Evolutionary conservation across 2,888 invertebrate species (phyloP).

Genomic region (Noctua janthina): DNA sequence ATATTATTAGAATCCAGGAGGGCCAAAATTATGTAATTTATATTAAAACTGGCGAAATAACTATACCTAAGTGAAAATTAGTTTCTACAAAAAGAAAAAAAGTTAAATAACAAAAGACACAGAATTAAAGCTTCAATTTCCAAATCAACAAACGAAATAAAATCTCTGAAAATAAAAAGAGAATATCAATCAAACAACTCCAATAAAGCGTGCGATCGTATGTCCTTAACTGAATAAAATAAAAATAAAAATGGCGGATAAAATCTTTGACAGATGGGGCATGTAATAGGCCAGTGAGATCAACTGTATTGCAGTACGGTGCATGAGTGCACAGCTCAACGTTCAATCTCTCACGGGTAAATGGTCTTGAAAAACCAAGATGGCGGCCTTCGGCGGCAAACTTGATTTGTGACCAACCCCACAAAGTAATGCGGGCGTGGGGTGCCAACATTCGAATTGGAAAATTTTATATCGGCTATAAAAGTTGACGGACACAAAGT

Average conservation of each 20-base stretch:
- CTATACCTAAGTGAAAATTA: not conserved
- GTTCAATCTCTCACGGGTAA: constrained; percentile 75
- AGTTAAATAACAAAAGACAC: not conserved
- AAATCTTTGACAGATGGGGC: constrained; percentile 56
- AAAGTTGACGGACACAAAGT: constrained; percentile 65
- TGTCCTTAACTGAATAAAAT: constrained; percentile 37
- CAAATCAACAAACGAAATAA: not conserved
- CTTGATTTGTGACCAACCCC: constrained; percentile 81
- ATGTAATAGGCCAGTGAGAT: constrained; percentile 64
- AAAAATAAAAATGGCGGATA: constrained; percentile 32
- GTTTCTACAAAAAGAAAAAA: not conserved
- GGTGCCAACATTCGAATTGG: constrained; percentile 79
- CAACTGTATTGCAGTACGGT: constrained; percentile 50
- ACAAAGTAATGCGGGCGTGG: constrained; percentile 75
- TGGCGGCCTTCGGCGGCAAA: constrained; percentile 75
- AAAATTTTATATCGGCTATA: constrained; percentile 75
- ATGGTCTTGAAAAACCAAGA: constrained; percentile 78
- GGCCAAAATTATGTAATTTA: not conserved
- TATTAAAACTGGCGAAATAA: not conserved
- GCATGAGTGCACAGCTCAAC: constrained; percentile 69
- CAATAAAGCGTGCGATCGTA: constrained; percentile 1
- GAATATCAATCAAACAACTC: constrained; percentile 11
- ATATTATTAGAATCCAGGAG: not conserved
- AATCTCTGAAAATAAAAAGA: constrained; percentile 9
- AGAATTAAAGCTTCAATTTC: not conserved